phyloP scores from a whole-genome alignment of 2,113 vertebrate genomes.

The Xenopus tropicalis region DNA sequence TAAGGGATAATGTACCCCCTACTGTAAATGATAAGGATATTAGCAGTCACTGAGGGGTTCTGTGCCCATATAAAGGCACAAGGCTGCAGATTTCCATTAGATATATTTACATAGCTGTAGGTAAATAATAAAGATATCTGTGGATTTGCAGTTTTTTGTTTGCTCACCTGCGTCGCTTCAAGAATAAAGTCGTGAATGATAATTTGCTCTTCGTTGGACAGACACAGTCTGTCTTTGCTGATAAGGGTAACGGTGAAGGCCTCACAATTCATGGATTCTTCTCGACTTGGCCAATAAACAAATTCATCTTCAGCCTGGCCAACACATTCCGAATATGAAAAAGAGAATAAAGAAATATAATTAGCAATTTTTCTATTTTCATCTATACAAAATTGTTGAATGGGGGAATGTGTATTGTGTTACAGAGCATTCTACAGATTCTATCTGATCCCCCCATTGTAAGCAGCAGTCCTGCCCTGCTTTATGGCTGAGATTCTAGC shows the following conservation, averaged over 20 bases:
- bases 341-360: constrained; percentile 21
- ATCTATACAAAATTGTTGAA: too few species aligned
- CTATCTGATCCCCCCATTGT: too few species aligned
- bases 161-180: constrained; percentile 94
- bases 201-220: constrained; percentile 97
- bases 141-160: not conserved
- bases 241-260: constrained; percentile 98
- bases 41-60: too few species aligned
- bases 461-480: too few species aligned
- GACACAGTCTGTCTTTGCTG: constrained; percentile 96
- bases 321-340: constrained; percentile 29
- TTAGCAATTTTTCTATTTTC: constrained; percentile 9
- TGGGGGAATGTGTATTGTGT: too few species aligned
- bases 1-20: too few species aligned
- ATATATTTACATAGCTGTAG: too few species aligned
- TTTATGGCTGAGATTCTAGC: too few species aligned
- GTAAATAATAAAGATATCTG: not conserved
- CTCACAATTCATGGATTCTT: constrained; percentile 98
- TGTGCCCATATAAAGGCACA: too few species aligned
- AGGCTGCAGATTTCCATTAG: too few species aligned
- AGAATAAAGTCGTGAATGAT: constrained; percentile 99
- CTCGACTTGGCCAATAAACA: constrained; percentile 98
- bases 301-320: constrained; percentile 94
- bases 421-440: too few species aligned
- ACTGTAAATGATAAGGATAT: too few species aligned